A percentile compares a stretch with the other conserved stretches of the same genome.
These are phyloP conservation scores for Thymelicus lineola DNA, from an alignment of 2,888 invertebrate genomes.

Conservation along the genomic window DNA sequence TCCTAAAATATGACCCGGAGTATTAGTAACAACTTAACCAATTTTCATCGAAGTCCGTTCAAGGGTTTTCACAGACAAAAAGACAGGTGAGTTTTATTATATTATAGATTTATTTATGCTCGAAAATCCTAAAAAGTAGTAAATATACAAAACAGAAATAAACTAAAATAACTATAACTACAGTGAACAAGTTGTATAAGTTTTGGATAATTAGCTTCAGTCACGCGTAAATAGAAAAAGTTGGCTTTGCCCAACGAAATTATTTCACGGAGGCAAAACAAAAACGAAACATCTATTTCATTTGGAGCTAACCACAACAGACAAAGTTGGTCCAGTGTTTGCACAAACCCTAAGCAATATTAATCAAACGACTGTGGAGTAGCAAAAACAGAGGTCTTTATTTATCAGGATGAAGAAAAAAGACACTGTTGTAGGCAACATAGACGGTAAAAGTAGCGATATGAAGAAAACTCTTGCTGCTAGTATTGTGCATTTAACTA, in stretches of 20 bases:
- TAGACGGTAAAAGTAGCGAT: neutral
- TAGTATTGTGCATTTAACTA: no score
- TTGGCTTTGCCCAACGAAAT: neutral
- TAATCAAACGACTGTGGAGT: conserved; percentile 17
- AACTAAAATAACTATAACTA: no score
- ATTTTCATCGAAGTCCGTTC: no score
- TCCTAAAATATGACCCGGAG: no score
- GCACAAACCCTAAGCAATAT: conserved; percentile 16
- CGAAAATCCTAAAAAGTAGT: no score
- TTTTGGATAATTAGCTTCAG: neutral
- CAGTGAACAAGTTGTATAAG: no score
- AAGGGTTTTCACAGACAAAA: no score
- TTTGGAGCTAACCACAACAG: conserved; percentile 14
- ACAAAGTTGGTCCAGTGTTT: conserved; percentile 16
- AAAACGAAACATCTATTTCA: conserved; percentile 19
- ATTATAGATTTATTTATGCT: no score
- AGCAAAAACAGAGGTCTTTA: conserved; percentile 29
- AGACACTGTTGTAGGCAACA: neutral
- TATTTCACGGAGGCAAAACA: conserved; percentile 1
- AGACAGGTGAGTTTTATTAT: no score
- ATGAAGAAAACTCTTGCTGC: neutral
- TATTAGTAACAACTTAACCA: no score
- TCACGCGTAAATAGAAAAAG: neutral
- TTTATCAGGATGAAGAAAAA: conserved; percentile 23
- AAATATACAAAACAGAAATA: no score